Percentiles rank a stretch among this genome's conserved stretches.
Evolutionary conservation across 2,888 invertebrate genomes (phyloP).

Genomic region (Ceriagrion tenellum): DNA sequence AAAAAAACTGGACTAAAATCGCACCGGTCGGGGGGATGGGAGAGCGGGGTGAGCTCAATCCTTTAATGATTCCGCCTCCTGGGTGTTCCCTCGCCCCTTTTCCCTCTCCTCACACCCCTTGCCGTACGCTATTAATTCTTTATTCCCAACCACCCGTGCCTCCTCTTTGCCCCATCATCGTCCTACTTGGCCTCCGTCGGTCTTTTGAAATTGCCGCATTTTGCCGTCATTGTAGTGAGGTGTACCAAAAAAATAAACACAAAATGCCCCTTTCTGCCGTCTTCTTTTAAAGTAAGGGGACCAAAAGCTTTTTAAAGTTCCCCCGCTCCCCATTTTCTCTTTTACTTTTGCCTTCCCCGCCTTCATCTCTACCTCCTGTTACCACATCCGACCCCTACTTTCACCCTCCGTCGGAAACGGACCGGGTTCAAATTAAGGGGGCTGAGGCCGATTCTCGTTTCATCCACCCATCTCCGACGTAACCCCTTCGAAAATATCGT

Average conservation of each 20-base stretch:
- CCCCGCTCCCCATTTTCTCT: not conserved
- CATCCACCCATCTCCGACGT: not conserved
- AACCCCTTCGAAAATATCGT: not conserved
- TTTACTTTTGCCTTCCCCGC: not conserved
- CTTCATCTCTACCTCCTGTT: not conserved
- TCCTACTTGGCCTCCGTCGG: conserved; percentile 8
- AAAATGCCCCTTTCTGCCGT: not conserved
- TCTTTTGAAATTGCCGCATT: conserved; percentile 16
- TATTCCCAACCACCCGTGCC: conserved; percentile 12
- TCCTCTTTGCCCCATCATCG: not conserved
- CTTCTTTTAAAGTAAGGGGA: not conserved
- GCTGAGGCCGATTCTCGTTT: not conserved
- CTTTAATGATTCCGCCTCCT: conserved; percentile 35
- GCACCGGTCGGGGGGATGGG: not conserved
- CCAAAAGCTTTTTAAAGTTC: not conserved
- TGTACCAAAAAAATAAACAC: not conserved
- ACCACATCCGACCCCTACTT: not conserved
- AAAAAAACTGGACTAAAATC: not conserved
- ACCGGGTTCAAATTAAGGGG: not conserved
- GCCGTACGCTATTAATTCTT: conserved; percentile 24
- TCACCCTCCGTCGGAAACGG: not conserved
- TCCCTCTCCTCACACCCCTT: not conserved
- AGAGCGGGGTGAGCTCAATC: not conserved
- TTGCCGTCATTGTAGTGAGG: not conserved
- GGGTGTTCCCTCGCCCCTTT: conserved; percentile 9